Percentiles rank a stretch among this genome's conserved stretches.
Evolutionary conservation across 1,140 invertebrate species (phyloP).

Genomic region (Drosophila chauvacae): DNA sequence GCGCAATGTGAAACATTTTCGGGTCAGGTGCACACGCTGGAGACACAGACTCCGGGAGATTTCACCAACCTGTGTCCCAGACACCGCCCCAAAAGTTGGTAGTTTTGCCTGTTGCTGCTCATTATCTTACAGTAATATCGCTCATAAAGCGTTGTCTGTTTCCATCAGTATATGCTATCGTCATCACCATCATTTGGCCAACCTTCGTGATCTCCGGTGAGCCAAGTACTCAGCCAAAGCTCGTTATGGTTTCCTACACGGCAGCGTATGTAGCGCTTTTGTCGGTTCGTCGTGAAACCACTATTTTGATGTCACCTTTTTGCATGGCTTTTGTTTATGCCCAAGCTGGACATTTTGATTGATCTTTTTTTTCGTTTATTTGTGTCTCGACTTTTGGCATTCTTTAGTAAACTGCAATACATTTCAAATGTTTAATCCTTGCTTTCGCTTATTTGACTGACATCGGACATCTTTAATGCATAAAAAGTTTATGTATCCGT

Average conservation of each 20-base stretch:
- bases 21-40: slow-evolving; percentile 69
- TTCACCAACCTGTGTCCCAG: slow-evolving; percentile 61
- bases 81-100: slow-evolving; percentile 46
- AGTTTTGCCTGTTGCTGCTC: slow-evolving; percentile 32
- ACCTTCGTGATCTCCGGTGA: slow-evolving; percentile 52
- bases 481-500: not conserved
- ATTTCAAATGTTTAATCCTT: not conserved
- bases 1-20: slow-evolving; percentile 79
- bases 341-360: slow-evolving; percentile 52
- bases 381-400: slow-evolving; percentile 9
- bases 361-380: slow-evolving; percentile 30
- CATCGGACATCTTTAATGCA: not conserved
- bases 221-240: slow-evolving; percentile 58
- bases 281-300: slow-evolving; percentile 9
- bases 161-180: slow-evolving; percentile 18
- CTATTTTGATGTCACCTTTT: slow-evolving; percentile 59
- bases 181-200: slow-evolving; percentile 38
- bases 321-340: slow-evolving; percentile 60
- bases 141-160: slow-evolving; percentile 65
- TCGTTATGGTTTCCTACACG: slow-evolving; percentile 71
- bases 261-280: slow-evolving; percentile 20
- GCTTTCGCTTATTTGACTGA: slow-evolving; percentile 5
- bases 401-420: not conserved
- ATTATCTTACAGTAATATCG: slow-evolving; percentile 81
- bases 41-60: slow-evolving; percentile 44